phyloP scores from a whole-genome alignment of 2,797 vertebrate species.

The Cirrhinus mrigala region DNA sequence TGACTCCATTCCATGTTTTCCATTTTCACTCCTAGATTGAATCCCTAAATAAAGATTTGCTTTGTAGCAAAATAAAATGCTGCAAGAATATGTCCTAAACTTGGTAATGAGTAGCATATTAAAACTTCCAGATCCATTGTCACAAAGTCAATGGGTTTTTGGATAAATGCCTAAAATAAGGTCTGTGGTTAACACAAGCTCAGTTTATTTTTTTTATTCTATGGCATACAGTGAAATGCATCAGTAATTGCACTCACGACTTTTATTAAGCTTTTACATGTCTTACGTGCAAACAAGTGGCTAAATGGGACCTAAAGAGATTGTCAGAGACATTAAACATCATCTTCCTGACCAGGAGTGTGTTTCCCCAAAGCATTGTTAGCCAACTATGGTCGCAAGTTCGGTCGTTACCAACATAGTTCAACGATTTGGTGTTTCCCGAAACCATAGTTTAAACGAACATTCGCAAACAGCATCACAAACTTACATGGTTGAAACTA shows the following conservation, averaged over 20 bases:
- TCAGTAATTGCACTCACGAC: not conserved
- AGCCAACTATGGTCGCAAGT: not conserved
- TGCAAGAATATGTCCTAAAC: too few species aligned
- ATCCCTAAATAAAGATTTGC: too few species aligned
- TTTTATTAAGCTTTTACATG: too few species aligned
- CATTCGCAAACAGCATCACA: too few species aligned
- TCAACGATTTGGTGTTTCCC: not conserved
- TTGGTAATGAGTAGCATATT: too few species aligned
- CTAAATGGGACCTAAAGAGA: too few species aligned
- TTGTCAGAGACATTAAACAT: not conserved
- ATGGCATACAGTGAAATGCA: not conserved
- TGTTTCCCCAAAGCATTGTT: not conserved
- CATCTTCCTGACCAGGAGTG: not conserved
- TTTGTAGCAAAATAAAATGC: too few species aligned
- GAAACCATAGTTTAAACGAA: too few species aligned
- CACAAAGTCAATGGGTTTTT: not conserved
- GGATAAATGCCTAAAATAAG: not conserved
- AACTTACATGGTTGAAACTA: too few species aligned
- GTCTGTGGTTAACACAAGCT: not conserved
- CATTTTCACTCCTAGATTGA: too few species aligned
- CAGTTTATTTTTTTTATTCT: not conserved
- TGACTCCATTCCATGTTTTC: too few species aligned
- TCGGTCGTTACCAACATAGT: not conserved
- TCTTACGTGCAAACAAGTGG: too few species aligned
- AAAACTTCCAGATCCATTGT: not conserved